phyloP scores from a whole-genome alignment of 2,113 vertebrate genomes.

The Irena cyanogastra region DNA sequence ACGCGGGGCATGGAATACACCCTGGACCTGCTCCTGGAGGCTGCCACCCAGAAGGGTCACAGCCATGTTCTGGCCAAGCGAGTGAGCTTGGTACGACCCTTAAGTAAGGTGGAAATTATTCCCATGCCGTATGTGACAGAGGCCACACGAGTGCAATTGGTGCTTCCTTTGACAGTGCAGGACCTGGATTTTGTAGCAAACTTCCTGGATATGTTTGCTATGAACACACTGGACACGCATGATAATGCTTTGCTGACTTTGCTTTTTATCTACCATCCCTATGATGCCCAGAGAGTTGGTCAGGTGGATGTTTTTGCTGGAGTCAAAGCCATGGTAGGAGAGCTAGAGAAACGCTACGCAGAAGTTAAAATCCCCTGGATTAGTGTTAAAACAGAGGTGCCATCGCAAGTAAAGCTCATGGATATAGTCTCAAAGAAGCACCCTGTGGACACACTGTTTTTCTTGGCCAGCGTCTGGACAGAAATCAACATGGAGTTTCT shows the following conservation, averaged over 20 bases:
- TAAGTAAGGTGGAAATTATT: conserved; percentile 90
- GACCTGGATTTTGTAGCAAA: conserved; percentile 80
- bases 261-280: conserved; percentile 88
- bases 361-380: conserved; percentile 92
- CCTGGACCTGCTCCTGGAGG: conserved; percentile 89
- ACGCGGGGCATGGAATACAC: conserved; percentile 93
- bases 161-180: conserved; percentile 85
- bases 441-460: conserved; percentile 92
- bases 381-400: conserved; percentile 89
- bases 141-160: conserved; percentile 89
- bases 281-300: conserved; percentile 83
- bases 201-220: conserved; percentile 91
- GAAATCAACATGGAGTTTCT: conserved; percentile 89
- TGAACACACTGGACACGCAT: conserved; percentile 83
- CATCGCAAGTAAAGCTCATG: conserved; percentile 94
- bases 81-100: conserved; percentile 85
- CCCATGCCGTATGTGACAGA: conserved; percentile 97
- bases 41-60: conserved; percentile 88
- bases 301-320: conserved; percentile 87
- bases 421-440: conserved; percentile 98
- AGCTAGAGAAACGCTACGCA: conserved; percentile 86
- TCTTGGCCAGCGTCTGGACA: conserved; percentile 87
- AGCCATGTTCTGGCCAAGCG: conserved; percentile 84
- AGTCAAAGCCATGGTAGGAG: conserved; percentile 84
- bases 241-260: conserved; percentile 90